Base-by-base conservation (phyloP, 2,797 vertebrate species). In the Lepus oiostolus region DNA sequence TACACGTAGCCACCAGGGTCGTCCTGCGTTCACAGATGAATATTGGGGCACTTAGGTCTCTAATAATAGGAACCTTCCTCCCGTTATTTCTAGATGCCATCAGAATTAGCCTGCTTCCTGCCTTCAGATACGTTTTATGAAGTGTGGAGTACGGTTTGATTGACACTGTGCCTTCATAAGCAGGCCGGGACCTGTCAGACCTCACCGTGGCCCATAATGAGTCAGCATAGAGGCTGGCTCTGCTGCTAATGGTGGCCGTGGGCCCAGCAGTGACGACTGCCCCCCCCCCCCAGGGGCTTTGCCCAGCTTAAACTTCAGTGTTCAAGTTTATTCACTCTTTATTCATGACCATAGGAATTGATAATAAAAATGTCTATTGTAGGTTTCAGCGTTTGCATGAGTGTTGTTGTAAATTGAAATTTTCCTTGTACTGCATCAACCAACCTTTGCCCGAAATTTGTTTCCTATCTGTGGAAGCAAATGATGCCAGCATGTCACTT, bases 261-360 rank as follows among this genome's bases (percentile, higher is more conserved):
- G 38, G 52, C 50, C 71, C 50, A 77, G 58, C 52, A 77, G 71
- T 67, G 92, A 10, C 14, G 8, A 58, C 95, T 9, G 2, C 87
- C 72, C 1, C 95, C 97, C 95, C 96, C 97, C 52, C 19, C 70
- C 19, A 71, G 93, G 97, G 98, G 97, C 47, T 9, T 35, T n/a
- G 42, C 94, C 95, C 88, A 71, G 62, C 30, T 21, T 12, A 74
- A 84, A 92, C 95, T 88, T 86, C 24, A 2, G 4, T 5, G 58
- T 93, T 91, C 67, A 88, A 0, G 1, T 93, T 96, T 95, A 83
- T 70, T 88, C 47, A 62, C 82, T 65, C 96, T 90, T 93, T 95
- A 19, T 75, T 94, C 83, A 74, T 84, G 85, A 92, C 87, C 88
- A 17, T 0, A 74, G 85, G 88, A 70, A 75, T 9, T 54, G 71